A percentile compares a stretch with the other conserved stretches of the same genome.
Evolutionary conservation across 2,888 invertebrate species (phyloP).

Genomic region (Bellardia pandia): DNA sequence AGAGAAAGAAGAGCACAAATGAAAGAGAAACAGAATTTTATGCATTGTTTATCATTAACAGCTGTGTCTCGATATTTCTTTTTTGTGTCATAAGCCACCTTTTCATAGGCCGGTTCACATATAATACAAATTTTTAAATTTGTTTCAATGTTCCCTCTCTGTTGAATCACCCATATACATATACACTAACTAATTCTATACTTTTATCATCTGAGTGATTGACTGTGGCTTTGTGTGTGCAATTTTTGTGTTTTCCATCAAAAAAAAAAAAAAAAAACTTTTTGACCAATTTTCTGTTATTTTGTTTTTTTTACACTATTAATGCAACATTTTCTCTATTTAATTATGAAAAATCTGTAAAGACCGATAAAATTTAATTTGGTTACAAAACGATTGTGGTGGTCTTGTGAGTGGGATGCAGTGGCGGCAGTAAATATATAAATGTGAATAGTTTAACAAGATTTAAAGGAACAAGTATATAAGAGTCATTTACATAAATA

Average conservation of each 20-base stretch:
- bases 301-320: not conserved
- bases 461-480: not conserved
- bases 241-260: constrained; percentile 1
- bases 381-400: constrained; percentile 27
- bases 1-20: too few species aligned
- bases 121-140: too few species aligned
- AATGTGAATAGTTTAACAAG: constrained; percentile 59
- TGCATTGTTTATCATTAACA: too few species aligned
- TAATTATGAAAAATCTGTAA: constrained; percentile 71
- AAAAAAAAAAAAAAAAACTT: not conserved
- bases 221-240: constrained; percentile 7
- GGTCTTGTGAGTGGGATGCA: not conserved
- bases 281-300: constrained; percentile 25
- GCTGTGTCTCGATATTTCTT: too few species aligned
- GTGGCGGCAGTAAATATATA: constrained; percentile 35
- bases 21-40: too few species aligned
- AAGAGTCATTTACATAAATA: not conserved
- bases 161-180: too few species aligned
- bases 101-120: too few species aligned
- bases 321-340: constrained; percentile 40
- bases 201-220: not conserved
- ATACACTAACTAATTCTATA: constrained; percentile 42
- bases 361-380: constrained; percentile 68
- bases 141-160: too few species aligned
- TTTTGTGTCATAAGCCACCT: too few species aligned